Evolutionary conservation across 2,113 vertebrate species (phyloP).

Genomic region (Chloebia gouldiae): DNA sequence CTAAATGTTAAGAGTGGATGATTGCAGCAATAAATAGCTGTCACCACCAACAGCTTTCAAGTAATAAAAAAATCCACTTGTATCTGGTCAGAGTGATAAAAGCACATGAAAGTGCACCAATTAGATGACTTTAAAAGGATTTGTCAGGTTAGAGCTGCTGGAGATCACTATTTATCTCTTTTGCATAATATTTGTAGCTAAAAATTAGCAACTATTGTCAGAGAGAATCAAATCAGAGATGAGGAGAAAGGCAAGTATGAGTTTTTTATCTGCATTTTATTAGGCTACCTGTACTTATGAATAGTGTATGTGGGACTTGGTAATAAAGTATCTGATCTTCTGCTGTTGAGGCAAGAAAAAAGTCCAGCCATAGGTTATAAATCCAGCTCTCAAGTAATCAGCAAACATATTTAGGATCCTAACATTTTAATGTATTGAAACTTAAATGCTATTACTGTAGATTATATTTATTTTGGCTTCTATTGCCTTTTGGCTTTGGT

Average conservation of each 20-base stretch:
- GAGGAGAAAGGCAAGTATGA: background rate
- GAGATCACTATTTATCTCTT: background rate
- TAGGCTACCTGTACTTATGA: background rate
- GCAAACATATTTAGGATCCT: background rate
- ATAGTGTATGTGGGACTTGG: background rate
- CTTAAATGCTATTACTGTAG: background rate
- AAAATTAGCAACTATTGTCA: background rate
- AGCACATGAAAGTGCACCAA: background rate
- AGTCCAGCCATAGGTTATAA: background rate
- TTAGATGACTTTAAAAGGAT: background rate
- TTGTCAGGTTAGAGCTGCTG: background rate
- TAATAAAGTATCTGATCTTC: background rate
- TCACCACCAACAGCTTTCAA: conserved; percentile 28
- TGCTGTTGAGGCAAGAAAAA: background rate
- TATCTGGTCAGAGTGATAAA: background rate
- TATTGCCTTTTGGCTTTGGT: background rate
- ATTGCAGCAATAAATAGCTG: conserved; percentile 36
- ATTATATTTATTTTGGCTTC: background rate
- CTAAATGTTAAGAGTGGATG: conserved; percentile 30
- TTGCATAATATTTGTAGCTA: background rate
- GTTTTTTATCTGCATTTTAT: background rate
- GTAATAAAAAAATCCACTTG: background rate
- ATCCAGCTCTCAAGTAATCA: background rate
- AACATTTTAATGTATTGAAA: background rate
- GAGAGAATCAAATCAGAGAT: background rate